phyloP scores from a whole-genome alignment of 2,888 invertebrate species.

The Melanophora roralis region DNA sequence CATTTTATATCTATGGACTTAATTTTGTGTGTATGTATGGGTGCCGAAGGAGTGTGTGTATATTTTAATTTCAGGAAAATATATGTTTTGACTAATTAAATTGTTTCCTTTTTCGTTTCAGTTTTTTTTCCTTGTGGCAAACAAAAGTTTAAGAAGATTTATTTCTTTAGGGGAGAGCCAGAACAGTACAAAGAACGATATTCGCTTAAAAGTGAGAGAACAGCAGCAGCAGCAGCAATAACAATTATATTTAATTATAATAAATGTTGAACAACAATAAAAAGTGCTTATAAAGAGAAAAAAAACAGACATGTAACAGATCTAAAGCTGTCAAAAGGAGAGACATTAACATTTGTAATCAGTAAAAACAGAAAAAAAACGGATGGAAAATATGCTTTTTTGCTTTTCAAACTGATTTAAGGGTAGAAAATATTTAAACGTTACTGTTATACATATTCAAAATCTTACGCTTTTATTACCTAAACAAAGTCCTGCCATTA shows the following conservation, averaged over 20 bases:
- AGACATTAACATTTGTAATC: slow-evolving; percentile 45
- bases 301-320: slow-evolving; percentile 37
- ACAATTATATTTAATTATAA: slow-evolving; percentile 50
- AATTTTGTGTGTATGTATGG: neutral
- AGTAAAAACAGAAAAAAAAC: neutral
- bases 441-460: neutral
- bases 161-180: slow-evolving; percentile 11
- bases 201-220: neutral
- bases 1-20: slow-evolving; percentile 7
- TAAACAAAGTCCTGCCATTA: neutral
- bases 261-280: slow-evolving; percentile 22
- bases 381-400: neutral
- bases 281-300: neutral
- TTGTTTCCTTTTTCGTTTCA: slow-evolving; percentile 44
- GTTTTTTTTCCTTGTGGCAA: neutral
- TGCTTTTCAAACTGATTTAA: neutral
- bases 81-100: slow-evolving; percentile 61
- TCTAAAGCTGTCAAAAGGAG: slow-evolving; percentile 44
- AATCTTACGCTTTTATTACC: neutral
- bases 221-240: neutral
- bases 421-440: slow-evolving; percentile 23
- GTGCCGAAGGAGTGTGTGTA: neutral
- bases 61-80: slow-evolving; percentile 42
- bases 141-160: slow-evolving; percentile 35
- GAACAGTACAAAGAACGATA: neutral